Conservation (phyloP, 2,113 vertebrate species). For the Ahaetulla prasina region DNA sequence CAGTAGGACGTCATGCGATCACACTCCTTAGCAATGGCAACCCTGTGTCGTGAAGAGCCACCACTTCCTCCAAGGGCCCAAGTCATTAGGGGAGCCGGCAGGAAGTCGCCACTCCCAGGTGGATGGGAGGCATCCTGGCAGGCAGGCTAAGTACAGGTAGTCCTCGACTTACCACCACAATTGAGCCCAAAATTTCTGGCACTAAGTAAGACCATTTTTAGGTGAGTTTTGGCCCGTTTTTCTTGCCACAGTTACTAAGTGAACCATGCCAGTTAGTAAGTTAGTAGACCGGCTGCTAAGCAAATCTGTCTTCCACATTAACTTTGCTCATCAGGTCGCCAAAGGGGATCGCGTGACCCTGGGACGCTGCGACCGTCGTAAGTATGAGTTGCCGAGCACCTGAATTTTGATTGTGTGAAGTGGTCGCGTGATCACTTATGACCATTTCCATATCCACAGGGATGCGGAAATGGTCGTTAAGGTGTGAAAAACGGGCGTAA, state of each 20-base stretch:
- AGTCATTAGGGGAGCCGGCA: not conserved
- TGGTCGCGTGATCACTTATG: too few relatives aligned
- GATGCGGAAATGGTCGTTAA: not conserved
- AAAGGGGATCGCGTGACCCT: too few relatives aligned
- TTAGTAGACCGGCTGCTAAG: not conserved
- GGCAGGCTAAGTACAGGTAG: not conserved
- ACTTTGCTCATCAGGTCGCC: rapidly evolving
- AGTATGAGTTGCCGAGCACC: not conserved
- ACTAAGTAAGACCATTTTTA: too few relatives aligned
- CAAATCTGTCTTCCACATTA: not conserved
- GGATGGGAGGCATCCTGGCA: not conserved
- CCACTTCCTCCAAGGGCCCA: not conserved
- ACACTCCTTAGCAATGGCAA: not conserved
- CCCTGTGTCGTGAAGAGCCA: not conserved
- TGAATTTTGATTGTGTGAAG: too few relatives aligned
- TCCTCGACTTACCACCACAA: not conserved
- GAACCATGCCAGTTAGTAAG: too few relatives aligned
- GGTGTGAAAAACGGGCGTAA: not conserved
- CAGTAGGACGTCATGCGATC: not conserved
- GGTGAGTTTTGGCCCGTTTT: not conserved
- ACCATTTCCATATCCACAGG: too few relatives aligned
- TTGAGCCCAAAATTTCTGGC: too few relatives aligned
- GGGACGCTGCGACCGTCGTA: not conserved
- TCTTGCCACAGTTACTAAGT: not conserved
- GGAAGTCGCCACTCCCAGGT: not conserved